A percentile compares a stretch with the other conserved stretches of the same genome.
These are phyloP conservation scores for Rhabditoides inermis DNA, from an alignment of 2,888 invertebrate genomes.

Conservation along the genomic window DNA sequence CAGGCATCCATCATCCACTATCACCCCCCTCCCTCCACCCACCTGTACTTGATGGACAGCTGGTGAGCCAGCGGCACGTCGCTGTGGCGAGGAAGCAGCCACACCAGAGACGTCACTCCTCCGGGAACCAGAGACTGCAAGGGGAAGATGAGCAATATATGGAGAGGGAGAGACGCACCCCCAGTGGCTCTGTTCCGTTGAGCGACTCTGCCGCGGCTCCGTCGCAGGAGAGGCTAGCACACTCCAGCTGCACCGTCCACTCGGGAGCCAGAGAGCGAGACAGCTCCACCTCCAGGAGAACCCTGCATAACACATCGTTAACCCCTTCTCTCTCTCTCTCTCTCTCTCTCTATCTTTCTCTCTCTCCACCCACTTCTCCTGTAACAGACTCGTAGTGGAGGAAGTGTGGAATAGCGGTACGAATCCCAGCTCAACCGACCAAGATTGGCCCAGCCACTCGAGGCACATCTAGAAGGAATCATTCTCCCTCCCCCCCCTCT, in stretches of 20 bases:
- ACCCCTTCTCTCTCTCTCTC: neutral
- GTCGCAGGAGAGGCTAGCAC: slow-evolving; percentile 10
- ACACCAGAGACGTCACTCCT: slow-evolving; percentile 10
- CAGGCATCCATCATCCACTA: too few species aligned
- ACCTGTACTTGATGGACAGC: slow-evolving; percentile 5
- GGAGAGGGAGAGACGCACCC: slow-evolving; percentile 1
- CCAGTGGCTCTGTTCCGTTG: slow-evolving; percentile 7
- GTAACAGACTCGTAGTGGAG: slow-evolving; percentile 31
- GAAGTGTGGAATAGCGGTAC: slow-evolving; percentile 29
- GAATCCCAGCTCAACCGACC: slow-evolving; percentile 28
- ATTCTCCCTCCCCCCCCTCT: too few species aligned
- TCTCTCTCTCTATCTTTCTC: neutral
- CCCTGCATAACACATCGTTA: slow-evolving; percentile 13
- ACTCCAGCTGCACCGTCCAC: slow-evolving; percentile 22
- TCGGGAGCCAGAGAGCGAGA: slow-evolving; percentile 21
- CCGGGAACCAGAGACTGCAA: slow-evolving; percentile 9
- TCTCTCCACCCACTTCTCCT: slow-evolving; percentile 20
- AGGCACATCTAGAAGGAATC: slow-evolving; percentile 27
- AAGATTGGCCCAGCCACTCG: slow-evolving; percentile 34
- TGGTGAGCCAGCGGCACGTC: slow-evolving; percentile 8
- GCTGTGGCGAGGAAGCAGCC: slow-evolving; percentile 5
- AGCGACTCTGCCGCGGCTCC: neutral
- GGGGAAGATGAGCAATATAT: neutral
- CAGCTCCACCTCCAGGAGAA: slow-evolving; percentile 41
- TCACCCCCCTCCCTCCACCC: too few species aligned